A percentile compares a stretch with the other conserved stretches of the same genome.
phyloP scores from a whole-genome alignment of 30 jellyfish, hydroid and myxozoan species.

The Rhopilema esculentum region DNA sequence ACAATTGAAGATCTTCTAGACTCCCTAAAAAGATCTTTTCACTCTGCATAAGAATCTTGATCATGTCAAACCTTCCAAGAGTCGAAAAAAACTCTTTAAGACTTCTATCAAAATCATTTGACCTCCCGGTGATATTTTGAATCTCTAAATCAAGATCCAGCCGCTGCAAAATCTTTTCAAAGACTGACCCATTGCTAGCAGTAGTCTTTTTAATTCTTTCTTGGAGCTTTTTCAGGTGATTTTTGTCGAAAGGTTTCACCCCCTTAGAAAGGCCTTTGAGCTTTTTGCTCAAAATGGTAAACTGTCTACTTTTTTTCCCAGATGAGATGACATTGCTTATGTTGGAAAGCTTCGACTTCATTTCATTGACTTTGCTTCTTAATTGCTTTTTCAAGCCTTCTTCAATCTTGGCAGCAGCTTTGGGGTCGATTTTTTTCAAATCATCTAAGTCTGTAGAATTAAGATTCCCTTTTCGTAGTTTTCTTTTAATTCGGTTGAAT shows the following conservation, averaged over 20 bases:
- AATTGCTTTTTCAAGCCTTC: conserved; percentile 90
- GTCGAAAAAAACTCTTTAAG: conserved; percentile 59
- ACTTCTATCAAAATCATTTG: conserved; percentile 68
- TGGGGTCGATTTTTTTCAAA: conserved; percentile 73
- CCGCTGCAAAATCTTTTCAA: conserved; percentile 80
- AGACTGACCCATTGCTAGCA: conserved; percentile 69
- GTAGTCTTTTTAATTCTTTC: conserved; percentile 50
- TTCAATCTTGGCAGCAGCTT: conserved; percentile 76
- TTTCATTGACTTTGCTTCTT: conserved; percentile 69
- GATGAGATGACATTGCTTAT: conserved; percentile 70
- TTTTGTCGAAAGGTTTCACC: conserved; percentile 60
- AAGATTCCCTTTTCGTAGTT: conserved; percentile 64
- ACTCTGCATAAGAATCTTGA: conserved; percentile 63
- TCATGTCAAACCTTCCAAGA: conserved; percentile 66
- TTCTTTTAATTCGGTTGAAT: conserved; percentile 36
- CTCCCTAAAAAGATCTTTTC: conserved; percentile 64
- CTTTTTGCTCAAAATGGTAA: conserved; percentile 60
- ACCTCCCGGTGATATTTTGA: conserved; percentile 74
- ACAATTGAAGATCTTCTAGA: conserved; percentile 74
- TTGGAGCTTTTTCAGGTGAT: conserved; percentile 58
- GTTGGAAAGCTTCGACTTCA: conserved; percentile 76
- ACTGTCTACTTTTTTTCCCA: conserved; percentile 58
- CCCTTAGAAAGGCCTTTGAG: conserved; percentile 53
- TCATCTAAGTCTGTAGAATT: conserved; percentile 64
- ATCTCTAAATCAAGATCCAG: conserved; percentile 78